Conservation (phyloP, 2,113 vertebrate genomes). For the Dascyllus trimaculatus region DNA sequence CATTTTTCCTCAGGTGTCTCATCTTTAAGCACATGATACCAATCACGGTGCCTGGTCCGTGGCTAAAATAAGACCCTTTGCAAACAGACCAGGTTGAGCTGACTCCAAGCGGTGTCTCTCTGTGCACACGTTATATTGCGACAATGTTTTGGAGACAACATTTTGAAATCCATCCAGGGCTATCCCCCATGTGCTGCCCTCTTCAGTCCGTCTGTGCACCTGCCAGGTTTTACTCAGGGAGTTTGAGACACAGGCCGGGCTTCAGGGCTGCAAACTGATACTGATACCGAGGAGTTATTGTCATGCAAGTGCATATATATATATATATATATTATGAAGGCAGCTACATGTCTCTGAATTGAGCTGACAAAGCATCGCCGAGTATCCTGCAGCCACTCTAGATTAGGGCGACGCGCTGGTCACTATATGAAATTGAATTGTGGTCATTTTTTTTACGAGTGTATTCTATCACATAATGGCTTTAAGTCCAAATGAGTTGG, state of each 20-base stretch:
- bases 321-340: constrained; percentile 7
- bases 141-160: constrained; percentile 49
- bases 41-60: accelerated
- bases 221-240: constrained; percentile 18
- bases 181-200: constrained; percentile 41
- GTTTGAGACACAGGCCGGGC: constrained; percentile 19
- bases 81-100: constrained; percentile 13
- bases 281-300: constrained; percentile 32
- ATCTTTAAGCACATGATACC: not conserved
- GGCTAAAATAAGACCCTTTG: not conserved
- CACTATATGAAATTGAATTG: constrained; percentile 38
- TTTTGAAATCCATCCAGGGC: constrained; percentile 14
- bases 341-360: constrained; percentile 32
- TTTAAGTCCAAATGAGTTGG: constrained; percentile 54
- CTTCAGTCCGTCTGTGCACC: constrained; percentile 27
- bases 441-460: constrained; percentile 57
- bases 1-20: not conserved
- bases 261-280: constrained; percentile 38
- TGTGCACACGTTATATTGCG: constrained; percentile 32
- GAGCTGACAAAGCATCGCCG: constrained; percentile 50
- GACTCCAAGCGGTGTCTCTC: not conserved
- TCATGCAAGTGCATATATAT: constrained; percentile 23
- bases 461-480: constrained; percentile 46
- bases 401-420: constrained; percentile 31
- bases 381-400: constrained; percentile 16